A percentile compares a stretch with the other conserved stretches of the same genome.
phyloP scores from a whole-genome alignment of 2,888 invertebrate genomes.

The Melitaea athalia region DNA sequence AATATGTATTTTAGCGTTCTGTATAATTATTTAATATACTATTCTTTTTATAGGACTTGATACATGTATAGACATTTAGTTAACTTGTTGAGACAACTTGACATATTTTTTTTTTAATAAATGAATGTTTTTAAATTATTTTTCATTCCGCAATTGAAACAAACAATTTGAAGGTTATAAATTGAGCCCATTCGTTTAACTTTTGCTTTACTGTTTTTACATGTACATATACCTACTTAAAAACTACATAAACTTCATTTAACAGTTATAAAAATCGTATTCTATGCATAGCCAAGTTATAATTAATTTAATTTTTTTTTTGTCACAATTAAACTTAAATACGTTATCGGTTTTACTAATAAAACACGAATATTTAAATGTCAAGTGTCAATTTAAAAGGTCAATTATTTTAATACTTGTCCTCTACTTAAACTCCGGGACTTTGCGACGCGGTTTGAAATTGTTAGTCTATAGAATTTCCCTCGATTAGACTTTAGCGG shows the following conservation, averaged over 20 bases:
- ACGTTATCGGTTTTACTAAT: neutral
- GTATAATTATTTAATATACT: too few relatives aligned
- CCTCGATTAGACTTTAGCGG: neutral
- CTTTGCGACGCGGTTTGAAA: slow-evolving; percentile 1
- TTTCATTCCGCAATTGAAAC: neutral
- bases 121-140: neutral
- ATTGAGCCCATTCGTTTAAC: neutral
- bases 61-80: too few relatives aligned
- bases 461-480: neutral
- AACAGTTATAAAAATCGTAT: too few relatives aligned
- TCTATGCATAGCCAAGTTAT: too few relatives aligned
- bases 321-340: neutral
- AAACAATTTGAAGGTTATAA: neutral
- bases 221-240: neutral
- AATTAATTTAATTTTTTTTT: too few relatives aligned
- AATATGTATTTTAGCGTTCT: too few relatives aligned
- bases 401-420: neutral
- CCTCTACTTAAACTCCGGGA: neutral
- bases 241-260: too few relatives aligned
- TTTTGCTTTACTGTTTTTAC: neutral
- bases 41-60: too few relatives aligned
- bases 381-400: neutral
- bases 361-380: neutral
- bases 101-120: neutral
- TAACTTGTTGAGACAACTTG: neutral